Conservation (phyloP, 2,888 invertebrate species). For the Cryptus viduatorius region DNA sequence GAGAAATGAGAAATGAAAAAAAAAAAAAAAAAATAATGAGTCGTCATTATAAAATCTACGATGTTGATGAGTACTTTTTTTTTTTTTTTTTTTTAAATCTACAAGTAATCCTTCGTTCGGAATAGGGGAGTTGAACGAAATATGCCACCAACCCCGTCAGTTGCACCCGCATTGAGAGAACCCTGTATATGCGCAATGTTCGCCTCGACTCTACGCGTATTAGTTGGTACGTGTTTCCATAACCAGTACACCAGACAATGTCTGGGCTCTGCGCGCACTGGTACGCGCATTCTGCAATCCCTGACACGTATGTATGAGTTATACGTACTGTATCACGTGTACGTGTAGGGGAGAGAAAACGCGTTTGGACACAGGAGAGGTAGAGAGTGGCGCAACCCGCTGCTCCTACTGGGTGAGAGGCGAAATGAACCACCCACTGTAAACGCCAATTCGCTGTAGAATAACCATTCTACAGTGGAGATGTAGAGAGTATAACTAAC, state of each 20-base stretch:
- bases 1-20: neutral
- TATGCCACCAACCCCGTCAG: conserved; percentile 19
- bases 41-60: conserved; percentile 22
- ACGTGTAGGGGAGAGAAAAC: conserved; percentile 5
- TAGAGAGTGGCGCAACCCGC: neutral
- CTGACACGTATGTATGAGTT: conserved; percentile 21
- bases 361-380: neutral
- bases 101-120: neutral
- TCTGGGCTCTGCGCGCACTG: neutral
- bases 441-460: conserved; percentile 27
- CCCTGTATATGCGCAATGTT: conserved; percentile 4
- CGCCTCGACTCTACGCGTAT: neutral
- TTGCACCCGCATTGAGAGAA: neutral
- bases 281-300: neutral
- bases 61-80: neutral
- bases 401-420: conserved; percentile 19
- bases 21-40: conserved; percentile 45
- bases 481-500: neutral
- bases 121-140: conserved; percentile 22
- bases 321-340: conserved; percentile 1
- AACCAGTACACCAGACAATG: conserved; percentile 4
- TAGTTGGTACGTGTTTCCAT: neutral
- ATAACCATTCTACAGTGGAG: neutral
- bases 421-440: conserved; percentile 22
- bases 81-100: neutral